Evolutionary conservation across 2,888 invertebrate genomes (phyloP).

Genomic region (Steinernema hermaphroditum): DNA sequence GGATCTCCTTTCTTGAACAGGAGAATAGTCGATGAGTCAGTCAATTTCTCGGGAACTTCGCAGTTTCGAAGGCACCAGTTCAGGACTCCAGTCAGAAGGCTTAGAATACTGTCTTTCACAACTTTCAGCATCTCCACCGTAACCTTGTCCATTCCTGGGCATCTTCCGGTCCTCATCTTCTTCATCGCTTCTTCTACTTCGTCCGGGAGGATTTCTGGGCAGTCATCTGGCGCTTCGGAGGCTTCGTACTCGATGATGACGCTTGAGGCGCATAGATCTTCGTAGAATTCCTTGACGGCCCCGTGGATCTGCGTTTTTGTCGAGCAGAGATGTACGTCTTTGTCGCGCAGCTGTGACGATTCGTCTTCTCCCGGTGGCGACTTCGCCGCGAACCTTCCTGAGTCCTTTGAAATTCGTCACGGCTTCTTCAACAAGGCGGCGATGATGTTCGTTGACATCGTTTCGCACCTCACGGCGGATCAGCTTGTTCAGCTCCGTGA

Average conservation of each 20-base stretch:
- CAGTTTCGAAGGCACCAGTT: too few relatives aligned
- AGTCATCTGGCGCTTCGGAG: background rate
- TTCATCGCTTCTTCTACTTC: too few relatives aligned
- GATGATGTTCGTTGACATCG: too few relatives aligned
- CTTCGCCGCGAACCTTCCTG: background rate
- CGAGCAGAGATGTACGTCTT: background rate
- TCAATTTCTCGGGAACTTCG: constrained; percentile 31
- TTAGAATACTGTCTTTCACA: background rate
- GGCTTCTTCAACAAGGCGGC: too few relatives aligned
- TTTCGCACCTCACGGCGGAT: too few relatives aligned
- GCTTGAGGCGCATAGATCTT: background rate
- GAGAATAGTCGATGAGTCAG: constrained; percentile 32
- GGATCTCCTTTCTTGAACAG: constrained; percentile 39
- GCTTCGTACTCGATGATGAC: background rate
- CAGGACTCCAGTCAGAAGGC: constrained; percentile 28
- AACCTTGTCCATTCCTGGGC: too few relatives aligned
- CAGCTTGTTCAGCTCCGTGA: background rate
- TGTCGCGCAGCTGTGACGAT: background rate
- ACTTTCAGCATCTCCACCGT: constrained; percentile 19
- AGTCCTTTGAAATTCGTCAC: background rate
- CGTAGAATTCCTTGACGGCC: background rate
- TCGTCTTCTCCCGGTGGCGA: background rate
- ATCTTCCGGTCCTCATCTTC: too few relatives aligned
- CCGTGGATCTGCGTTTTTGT: too few relatives aligned
- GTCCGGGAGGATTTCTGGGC: background rate